Evolutionary conservation across 2,113 vertebrate species (phyloP).

Genomic region (Entelurus aequoreus): DNA sequence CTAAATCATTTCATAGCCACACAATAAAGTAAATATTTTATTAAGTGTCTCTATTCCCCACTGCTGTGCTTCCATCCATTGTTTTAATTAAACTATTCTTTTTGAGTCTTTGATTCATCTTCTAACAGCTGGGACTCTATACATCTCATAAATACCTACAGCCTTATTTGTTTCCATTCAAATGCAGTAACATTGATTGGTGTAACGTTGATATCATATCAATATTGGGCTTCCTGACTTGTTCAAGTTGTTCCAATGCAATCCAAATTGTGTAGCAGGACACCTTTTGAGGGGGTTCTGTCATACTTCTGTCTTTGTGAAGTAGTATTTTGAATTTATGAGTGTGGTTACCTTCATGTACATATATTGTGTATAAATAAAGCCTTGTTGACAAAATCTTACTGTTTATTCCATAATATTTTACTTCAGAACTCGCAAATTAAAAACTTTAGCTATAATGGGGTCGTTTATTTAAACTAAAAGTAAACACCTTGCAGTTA

Average conservation of each 20-base stretch:
- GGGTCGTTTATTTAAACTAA: too few species aligned
- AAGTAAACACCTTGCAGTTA: too few species aligned
- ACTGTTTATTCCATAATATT: background rate
- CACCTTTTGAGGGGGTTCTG: conserved; percentile 19
- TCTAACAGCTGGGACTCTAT: background rate
- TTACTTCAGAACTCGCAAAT: background rate
- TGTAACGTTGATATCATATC: background rate
- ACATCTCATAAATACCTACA: conserved; percentile 6
- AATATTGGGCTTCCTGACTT: conserved; percentile 10
- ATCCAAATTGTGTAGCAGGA: conserved; percentile 23
- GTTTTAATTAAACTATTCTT: background rate
- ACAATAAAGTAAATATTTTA: background rate
- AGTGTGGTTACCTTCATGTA: conserved; percentile 31
- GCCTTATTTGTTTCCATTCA: background rate
- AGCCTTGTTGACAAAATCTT: conserved; percentile 28
- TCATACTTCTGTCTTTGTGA: conserved; percentile 28
- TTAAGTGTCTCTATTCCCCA: background rate
- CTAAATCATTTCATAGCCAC: background rate
- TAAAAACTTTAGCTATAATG: background rate
- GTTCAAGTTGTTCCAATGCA: conserved; percentile 1
- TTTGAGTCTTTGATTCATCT: background rate
- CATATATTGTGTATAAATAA: conserved; percentile 52
- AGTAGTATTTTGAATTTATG: conserved; percentile 14
- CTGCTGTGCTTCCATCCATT: conserved; percentile 38
- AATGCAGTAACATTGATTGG: background rate